Percentiles rank a stretch among this genome's conserved stretches.
phyloP scores from a whole-genome alignment of 2,113 vertebrate genomes.

The Formicarius rufipectus region DNA sequence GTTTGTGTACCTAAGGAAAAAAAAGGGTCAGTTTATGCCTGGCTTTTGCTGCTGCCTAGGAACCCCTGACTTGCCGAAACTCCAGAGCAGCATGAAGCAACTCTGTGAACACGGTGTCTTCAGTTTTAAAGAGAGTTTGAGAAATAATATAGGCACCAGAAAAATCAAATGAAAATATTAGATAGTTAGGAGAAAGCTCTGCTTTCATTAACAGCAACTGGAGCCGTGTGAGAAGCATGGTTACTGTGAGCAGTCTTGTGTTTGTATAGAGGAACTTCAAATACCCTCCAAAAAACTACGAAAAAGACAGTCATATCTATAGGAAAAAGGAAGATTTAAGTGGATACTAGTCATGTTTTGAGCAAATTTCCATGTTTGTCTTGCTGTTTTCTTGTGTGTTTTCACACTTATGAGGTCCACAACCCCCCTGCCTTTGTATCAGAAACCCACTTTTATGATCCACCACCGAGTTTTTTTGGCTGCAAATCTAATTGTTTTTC shows the following conservation, averaged over 20 bases:
- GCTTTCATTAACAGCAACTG: fast-evolving
- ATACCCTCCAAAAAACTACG: neutral
- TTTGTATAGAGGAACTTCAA: neutral
- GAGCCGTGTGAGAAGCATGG: neutral
- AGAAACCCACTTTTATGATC: neutral
- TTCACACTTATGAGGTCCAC: neutral
- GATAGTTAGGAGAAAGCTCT: neutral
- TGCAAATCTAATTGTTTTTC: neutral
- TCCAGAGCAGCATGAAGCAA: neutral
- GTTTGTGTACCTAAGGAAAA: neutral
- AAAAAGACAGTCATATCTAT: neutral
- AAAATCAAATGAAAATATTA: neutral
- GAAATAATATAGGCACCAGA: neutral
- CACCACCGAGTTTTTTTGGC: neutral
- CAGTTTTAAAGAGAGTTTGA: neutral
- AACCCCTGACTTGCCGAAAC: neutral
- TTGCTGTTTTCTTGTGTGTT: neutral
- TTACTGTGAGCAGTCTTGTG: too few relatives aligned
- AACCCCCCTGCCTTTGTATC: fast-evolving
- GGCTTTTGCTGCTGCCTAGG: neutral
- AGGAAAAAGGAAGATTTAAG: neutral
- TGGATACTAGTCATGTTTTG: neutral
- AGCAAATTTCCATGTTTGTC: neutral
- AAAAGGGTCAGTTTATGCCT: neutral
- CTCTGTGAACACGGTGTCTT: fast-evolving